Percentiles rank a stretch among this genome's conserved stretches.
These are phyloP conservation scores for Umimayanthus chanpuru DNA, from an alignment of 92 coral and sea anemone species.

Conservation along the genomic window DNA sequence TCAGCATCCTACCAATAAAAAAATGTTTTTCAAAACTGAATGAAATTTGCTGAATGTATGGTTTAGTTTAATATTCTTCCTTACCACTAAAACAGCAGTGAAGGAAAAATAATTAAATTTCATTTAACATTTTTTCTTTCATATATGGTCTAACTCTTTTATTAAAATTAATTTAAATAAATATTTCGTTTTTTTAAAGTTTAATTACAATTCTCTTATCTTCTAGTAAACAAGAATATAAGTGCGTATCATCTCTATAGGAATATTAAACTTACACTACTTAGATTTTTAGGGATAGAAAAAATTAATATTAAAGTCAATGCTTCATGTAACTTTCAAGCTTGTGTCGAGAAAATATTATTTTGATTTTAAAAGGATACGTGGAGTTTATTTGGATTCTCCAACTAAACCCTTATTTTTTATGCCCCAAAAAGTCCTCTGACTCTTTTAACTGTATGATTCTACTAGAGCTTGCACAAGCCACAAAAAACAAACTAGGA, in stretches of 20 bases:
- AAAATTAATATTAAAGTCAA: no score
- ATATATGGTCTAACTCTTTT: no score
- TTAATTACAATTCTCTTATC: not conserved
- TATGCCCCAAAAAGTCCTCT: not conserved
- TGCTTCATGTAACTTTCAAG: no score
- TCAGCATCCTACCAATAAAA: not conserved
- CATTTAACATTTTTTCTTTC: not conserved
- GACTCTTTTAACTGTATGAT: no score
- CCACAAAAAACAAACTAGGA: no score
- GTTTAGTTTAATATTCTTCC: not conserved
- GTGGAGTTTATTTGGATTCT: not conserved
- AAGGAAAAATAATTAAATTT: not conserved
- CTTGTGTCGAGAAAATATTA: no score
- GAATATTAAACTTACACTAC: no score
- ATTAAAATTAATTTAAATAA: no score
- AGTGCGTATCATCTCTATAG: not conserved
- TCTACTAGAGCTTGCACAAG: not conserved
- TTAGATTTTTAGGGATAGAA: no score
- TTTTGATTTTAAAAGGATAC: not conserved
- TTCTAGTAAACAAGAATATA: no score
- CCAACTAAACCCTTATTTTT: no score
- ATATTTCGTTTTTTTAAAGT: no score
- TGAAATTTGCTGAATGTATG: not conserved
- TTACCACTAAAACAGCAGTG: not conserved
- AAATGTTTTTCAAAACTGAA: not conserved